Conservation (phyloP, 2,113 vertebrate species). For the Mastomys natalensis region DNA sequence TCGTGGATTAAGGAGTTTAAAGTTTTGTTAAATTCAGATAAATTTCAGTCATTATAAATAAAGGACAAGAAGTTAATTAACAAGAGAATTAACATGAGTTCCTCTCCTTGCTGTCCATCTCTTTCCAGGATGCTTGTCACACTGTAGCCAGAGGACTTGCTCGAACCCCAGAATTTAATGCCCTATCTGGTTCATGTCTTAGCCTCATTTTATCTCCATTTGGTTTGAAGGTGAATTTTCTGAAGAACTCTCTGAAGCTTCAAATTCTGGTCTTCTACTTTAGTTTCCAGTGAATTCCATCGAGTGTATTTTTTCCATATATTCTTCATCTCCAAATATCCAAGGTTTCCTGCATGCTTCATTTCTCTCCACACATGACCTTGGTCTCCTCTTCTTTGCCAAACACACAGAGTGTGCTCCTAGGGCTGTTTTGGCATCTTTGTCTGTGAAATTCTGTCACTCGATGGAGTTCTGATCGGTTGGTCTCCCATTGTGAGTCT, state of each 20-base stretch:
- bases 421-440: not conserved
- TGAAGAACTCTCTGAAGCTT: not conserved
- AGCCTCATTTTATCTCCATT: not conserved
- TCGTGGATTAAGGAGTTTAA: not conserved
- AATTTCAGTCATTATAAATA: not conserved
- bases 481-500: not conserved
- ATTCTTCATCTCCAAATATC: slow-evolving; percentile 13
- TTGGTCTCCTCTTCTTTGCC: not conserved
- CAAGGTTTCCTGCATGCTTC: not conserved
- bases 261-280: not conserved
- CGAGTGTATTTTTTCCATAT: not conserved
- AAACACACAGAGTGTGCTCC: not conserved
- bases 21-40: not conserved
- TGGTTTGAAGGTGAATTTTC: not conserved
- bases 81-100: not conserved
- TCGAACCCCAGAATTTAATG: no score
- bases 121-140: not conserved
- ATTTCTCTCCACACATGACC: not conserved
- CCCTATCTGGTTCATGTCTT: not conserved
- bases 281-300: not conserved
- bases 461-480: not conserved
- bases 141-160: not conserved
- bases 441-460: not conserved
- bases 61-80: not conserved
- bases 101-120: not conserved